Evolutionary conservation across 2,113 vertebrate genomes (phyloP).

Genomic region (mouse (Mus musculus)): GRCm39 chrX:21668001-21668500

Average conservation of each 20-base stretch:
- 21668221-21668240: neutral
- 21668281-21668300: neutral
- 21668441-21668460: neutral
- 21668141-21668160: neutral
- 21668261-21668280: neutral
- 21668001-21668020: neutral
- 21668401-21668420: neutral
- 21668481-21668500: neutral
- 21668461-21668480: neutral
- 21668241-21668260: neutral
- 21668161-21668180: neutral
- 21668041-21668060: slow-evolving; percentile 17
- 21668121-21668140: neutral
- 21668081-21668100: neutral
- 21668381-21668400: neutral
- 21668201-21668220: neutral
- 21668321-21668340: neutral
- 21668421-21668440: neutral
- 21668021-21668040: neutral
- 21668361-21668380: neutral
- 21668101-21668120: neutral
- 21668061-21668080: neutral
- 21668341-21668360: neutral
- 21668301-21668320: neutral
- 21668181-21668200: neutral